These are phyloP conservation scores for Gambusia yucatana DNA, from an alignment of 2,797 vertebrate species.

Conservation along the genomic window DNA sequence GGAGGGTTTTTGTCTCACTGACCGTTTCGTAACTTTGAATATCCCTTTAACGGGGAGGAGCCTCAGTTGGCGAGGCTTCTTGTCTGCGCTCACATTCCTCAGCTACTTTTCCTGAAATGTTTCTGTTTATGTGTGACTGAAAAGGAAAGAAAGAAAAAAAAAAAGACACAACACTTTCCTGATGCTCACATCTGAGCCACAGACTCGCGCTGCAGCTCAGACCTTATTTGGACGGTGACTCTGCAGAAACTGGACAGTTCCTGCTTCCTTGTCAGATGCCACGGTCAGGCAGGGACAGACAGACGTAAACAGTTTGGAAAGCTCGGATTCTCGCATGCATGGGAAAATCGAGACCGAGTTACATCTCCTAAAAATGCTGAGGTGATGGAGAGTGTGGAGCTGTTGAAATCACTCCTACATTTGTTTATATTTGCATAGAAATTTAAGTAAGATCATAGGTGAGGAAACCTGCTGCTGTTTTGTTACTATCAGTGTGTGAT, in stretches of 20 bases:
- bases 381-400: neutral
- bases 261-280: neutral
- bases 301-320: slow-evolving; percentile 20
- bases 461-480: slow-evolving; percentile 5
- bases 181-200: neutral
- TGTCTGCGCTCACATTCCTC: slow-evolving; percentile 59
- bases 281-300: neutral
- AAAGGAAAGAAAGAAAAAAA: slow-evolving; percentile 18
- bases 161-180: neutral
- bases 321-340: neutral
- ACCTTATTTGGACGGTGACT: slow-evolving; percentile 39
- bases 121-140: slow-evolving; percentile 54
- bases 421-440: neutral
- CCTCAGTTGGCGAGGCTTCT: slow-evolving; percentile 35
- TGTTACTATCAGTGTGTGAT: neutral
- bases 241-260: slow-evolving; percentile 29
- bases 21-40: neutral
- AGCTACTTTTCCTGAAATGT: slow-evolving; percentile 53
- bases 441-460: neutral
- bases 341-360: neutral
- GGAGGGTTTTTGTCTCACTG: neutral
- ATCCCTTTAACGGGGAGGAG: slow-evolving; percentile 58
- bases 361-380: neutral
- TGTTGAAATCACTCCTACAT: neutral
- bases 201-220: slow-evolving; percentile 1